These are phyloP conservation scores for Melanostoma mellinum DNA, from an alignment of 2,888 invertebrate genomes.

Conservation along the genomic window DNA sequence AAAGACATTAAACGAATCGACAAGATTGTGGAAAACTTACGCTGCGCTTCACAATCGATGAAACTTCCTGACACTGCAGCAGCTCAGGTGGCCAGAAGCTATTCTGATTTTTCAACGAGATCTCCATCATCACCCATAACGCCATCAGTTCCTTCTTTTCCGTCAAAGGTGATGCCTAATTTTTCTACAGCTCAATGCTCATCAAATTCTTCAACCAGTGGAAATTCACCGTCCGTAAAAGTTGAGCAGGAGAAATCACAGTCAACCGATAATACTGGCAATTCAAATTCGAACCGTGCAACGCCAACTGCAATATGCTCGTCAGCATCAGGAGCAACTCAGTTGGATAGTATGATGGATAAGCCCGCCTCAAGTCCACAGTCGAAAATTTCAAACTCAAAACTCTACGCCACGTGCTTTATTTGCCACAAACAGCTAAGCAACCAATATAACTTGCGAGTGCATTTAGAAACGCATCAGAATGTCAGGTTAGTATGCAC, in stretches of 20 bases:
- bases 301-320: slow-evolving; percentile 51
- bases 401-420: slow-evolving; percentile 88
- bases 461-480: slow-evolving; percentile 95
- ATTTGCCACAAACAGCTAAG: slow-evolving; percentile 94
- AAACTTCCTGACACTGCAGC: slow-evolving; percentile 59
- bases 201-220: slow-evolving; percentile 64
- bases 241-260: slow-evolving; percentile 40
- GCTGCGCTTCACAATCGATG: slow-evolving; percentile 75
- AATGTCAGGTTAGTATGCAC: slow-evolving; percentile 84
- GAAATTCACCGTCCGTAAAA: slow-evolving; percentile 28
- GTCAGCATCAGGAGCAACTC: slow-evolving; percentile 1
- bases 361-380: slow-evolving; percentile 75
- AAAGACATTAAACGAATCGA: slow-evolving; percentile 82
- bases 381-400: slow-evolving; percentile 82
- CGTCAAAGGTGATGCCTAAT: slow-evolving; percentile 57
- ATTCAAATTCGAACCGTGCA: slow-evolving; percentile 73
- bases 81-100: slow-evolving; percentile 56
- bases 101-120: slow-evolving; percentile 54
- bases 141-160: slow-evolving; percentile 63
- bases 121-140: slow-evolving; percentile 68
- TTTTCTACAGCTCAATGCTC: slow-evolving; percentile 36
- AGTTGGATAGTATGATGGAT: slow-evolving; percentile 59
- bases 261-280: slow-evolving; percentile 43
- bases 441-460: slow-evolving; percentile 94
- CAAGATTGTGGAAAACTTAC: slow-evolving; percentile 81